These are phyloP conservation scores for Stratiomys singularior DNA, from an alignment of 2,888 invertebrate genomes.

Conservation along the genomic window DNA sequence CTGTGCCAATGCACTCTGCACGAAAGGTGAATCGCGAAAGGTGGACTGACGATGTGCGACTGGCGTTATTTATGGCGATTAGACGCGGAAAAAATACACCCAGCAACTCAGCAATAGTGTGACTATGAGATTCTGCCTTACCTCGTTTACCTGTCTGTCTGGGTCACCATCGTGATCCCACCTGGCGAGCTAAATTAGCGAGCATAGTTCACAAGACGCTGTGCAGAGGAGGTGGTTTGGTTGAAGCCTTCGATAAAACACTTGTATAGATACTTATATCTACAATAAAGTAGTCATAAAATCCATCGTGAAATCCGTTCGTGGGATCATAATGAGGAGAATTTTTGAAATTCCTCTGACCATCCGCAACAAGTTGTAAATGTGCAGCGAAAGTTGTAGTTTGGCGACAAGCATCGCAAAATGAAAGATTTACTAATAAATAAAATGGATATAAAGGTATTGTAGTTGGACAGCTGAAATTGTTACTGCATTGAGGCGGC, in stretches of 20 bases:
- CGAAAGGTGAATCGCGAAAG: slow-evolving; percentile 34
- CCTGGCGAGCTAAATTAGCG: background rate
- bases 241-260: too few species aligned
- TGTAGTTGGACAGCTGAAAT: background rate
- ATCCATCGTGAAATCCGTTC: background rate
- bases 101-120: background rate
- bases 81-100: slow-evolving; percentile 24
- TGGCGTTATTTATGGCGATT: background rate
- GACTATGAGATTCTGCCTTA: background rate
- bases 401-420: background rate
- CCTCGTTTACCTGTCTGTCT: slow-evolving; percentile 19
- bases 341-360: slow-evolving; percentile 16
- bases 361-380: background rate
- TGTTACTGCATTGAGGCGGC: background rate
- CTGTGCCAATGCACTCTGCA: slow-evolving; percentile 28
- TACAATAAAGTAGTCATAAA: background rate
- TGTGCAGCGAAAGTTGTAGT: background rate
- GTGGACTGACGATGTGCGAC: slow-evolving; percentile 4
- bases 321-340: background rate
- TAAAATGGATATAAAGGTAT: too few species aligned
- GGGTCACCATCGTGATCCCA: slow-evolving; percentile 13
- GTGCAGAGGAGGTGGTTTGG: background rate
- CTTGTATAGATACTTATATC: background rate
- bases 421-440: background rate
- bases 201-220: background rate